A percentile compares a stretch with the other conserved stretches of the same genome.
Conservation (phyloP, 2,888 invertebrate genomes). For the Idaea straminata region DNA sequence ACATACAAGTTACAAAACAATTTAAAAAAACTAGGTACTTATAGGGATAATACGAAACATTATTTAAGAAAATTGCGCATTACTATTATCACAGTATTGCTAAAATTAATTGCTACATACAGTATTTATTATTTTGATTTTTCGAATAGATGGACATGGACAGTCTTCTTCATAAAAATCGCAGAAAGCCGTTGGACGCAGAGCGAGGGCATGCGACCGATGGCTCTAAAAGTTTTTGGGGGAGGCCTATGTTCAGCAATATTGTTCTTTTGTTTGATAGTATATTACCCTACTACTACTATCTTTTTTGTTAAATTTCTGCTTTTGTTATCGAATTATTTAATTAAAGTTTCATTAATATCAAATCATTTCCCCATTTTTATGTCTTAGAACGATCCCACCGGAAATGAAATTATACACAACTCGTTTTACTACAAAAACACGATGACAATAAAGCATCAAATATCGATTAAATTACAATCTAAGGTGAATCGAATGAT, state of each 20-base stretch:
- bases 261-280: not conserved
- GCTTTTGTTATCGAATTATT: not conserved
- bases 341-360: not conserved
- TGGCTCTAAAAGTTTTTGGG: no score
- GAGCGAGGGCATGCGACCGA: no score
- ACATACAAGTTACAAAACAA: constrained; percentile 50
- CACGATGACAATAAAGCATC: constrained; percentile 2
- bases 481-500: constrained; percentile 61
- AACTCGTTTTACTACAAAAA: not conserved
- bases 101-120: no score
- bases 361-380: constrained; percentile 10
- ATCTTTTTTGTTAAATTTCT: no score
- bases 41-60: not conserved
- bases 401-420: constrained; percentile 4
- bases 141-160: no score
- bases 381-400: constrained; percentile 15
- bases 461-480: constrained; percentile 26
- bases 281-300: not conserved
- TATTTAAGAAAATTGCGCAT: not conserved
- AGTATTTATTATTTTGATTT: no score
- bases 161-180: no score
- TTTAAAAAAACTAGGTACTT: constrained; percentile 14
- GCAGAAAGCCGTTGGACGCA: no score
- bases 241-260: no score
- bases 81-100: not conserved